Base-by-base conservation (phyloP, 2,113 vertebrate species). In the Antechinus stuartii region DNA sequence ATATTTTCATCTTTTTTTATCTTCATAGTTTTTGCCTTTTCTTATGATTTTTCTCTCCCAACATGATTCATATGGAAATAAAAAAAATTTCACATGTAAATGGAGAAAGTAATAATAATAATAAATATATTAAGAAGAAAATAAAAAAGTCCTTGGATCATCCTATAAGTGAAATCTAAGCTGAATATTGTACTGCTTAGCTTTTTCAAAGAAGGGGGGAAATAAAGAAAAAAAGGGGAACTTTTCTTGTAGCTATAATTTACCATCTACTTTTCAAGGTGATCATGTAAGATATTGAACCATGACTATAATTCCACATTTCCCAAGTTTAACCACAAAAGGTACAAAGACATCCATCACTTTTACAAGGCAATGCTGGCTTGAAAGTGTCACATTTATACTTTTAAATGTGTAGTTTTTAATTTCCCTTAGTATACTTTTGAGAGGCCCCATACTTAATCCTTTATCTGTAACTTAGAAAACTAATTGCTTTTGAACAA, bases 401-500 rank as follows among this genome's bases (percentile, higher is more conserved):
- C 25, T 96, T 98, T 95, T 96, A 97, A 98, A 91, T 2, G 42
- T 61, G 84, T 94, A 84, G 42, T 93, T 46, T 95, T 94, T 97
- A 94, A 95, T 97, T 98, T 97, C 91, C 95, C 49, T 61, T 89
- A 95, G 2, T 94, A 98, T 94, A 30, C 16, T 94, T 97, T 90
- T 93, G 94, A 97, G 97, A 97, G 22, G 27, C 93, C 94, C 97
- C 95, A 93, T 96, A 94, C 93, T 96, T 97, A 98, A 98, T 97
- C 55, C 61, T 97, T 97, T 98, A 97, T 98, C 95, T 98, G 91
- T 93, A 97, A 96, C 92, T 98, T 96, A 96, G 95, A 97, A 76
- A 97, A 94, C 90, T 98, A 98, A 98, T 98, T 97, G 94, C 93
- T 97, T 97, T 92, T 97, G 96, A 97, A 95, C 97, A 97, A 98